Evolutionary conservation across 2,113 vertebrate species (phyloP).

Genomic region (Aythya baeri): DNA sequence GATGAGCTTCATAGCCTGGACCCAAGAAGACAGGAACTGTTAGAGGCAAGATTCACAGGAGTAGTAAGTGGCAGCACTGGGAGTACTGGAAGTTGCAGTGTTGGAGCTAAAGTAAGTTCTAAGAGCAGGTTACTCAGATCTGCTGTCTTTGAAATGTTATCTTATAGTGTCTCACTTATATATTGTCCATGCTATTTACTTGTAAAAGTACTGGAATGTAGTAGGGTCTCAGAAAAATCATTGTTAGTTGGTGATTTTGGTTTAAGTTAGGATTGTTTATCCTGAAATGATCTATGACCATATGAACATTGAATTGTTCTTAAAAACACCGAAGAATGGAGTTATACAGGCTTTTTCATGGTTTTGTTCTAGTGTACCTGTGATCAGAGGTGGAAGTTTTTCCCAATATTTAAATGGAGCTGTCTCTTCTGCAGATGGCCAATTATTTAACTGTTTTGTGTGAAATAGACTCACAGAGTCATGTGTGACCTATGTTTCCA

Average conservation of each 20-base stretch:
- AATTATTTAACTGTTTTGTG: not conserved
- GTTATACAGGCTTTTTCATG: not conserved
- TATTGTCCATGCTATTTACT: not conserved
- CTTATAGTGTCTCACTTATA: not conserved
- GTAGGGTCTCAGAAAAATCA: not conserved
- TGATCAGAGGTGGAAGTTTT: not conserved
- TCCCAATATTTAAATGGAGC: not conserved
- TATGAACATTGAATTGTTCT: not conserved
- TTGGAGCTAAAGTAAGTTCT: conserved; percentile 93
- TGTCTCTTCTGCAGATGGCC: not conserved
- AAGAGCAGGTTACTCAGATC: not conserved
- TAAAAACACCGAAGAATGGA: not conserved
- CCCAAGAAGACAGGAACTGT: conserved; percentile 96
- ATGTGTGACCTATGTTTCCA: not conserved
- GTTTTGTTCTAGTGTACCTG: not conserved
- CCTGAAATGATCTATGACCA: not conserved
- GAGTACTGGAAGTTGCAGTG: conserved; percentile 95
- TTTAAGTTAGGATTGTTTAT: not conserved
- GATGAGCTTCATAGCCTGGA: conserved; percentile 99
- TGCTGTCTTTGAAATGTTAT: not conserved
- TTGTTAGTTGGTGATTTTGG: not conserved
- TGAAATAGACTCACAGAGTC: not conserved
- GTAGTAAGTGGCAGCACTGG: conserved; percentile 95
- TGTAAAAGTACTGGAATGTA: not conserved
- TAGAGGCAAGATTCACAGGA: conserved; percentile 97